Evolutionary conservation across 2,888 invertebrate genomes (phyloP).

Genomic region (Hypomecis atomaria): DNA sequence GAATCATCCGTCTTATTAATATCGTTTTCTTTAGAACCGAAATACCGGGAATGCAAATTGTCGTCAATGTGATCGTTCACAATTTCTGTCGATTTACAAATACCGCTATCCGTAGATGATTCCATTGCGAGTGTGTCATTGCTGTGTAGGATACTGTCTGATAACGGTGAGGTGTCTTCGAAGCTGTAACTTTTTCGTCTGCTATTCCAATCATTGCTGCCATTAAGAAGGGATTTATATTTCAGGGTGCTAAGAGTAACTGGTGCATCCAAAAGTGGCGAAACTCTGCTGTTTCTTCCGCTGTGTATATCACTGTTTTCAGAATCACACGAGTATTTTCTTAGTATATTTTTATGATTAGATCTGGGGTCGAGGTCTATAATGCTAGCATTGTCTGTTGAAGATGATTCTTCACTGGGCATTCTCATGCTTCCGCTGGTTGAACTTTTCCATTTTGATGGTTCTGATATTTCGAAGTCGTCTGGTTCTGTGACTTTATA

Average conservation of each 20-base stretch:
- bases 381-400: slow-evolving; percentile 76
- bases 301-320: slow-evolving; percentile 65
- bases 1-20: slow-evolving; percentile 62
- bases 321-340: slow-evolving; percentile 71
- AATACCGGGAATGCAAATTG: slow-evolving; percentile 46
- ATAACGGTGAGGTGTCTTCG: slow-evolving; percentile 72
- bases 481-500: slow-evolving; percentile 84
- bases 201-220: slow-evolving; percentile 87
- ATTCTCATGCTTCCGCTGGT: slow-evolving; percentile 87
- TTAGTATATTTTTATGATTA: slow-evolving; percentile 57
- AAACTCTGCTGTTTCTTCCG: slow-evolving; percentile 59
- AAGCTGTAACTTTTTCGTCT: slow-evolving; percentile 92
- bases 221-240: slow-evolving; percentile 74
- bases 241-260: slow-evolving; percentile 72
- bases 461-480: slow-evolving; percentile 82
- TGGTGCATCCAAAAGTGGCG: slow-evolving; percentile 71
- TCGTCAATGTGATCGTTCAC: slow-evolving; percentile 73
- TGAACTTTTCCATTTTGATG: slow-evolving; percentile 88
- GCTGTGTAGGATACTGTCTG: slow-evolving; percentile 62
- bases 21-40: slow-evolving; percentile 53
- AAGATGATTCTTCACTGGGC: slow-evolving; percentile 84
- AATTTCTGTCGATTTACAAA: slow-evolving; percentile 89
- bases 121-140: slow-evolving; percentile 86
- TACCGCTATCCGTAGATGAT: slow-evolving; percentile 91
- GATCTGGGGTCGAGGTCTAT: slow-evolving; percentile 71